Conservation (phyloP, 2,113 vertebrate genomes). For the Fulmarus glacialis region DNA sequence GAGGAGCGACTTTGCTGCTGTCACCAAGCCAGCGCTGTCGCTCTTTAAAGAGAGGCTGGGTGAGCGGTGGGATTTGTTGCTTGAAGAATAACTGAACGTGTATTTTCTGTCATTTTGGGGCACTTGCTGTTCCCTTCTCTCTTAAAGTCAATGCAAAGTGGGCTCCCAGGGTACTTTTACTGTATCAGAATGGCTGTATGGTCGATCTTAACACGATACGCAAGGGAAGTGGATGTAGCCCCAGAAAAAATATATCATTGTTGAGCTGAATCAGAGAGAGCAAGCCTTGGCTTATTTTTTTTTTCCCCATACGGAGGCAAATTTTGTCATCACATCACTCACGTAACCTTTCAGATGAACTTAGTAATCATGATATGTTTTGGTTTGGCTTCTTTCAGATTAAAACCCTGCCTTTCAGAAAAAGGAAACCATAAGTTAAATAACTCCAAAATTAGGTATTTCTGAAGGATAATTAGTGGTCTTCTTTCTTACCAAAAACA, state of each 20-base stretch:
- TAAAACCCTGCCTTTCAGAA: conserved; percentile 47
- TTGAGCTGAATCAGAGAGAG: not conserved
- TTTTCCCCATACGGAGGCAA: not conserved
- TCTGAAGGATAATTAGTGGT: conserved; percentile 58
- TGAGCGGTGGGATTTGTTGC: not conserved
- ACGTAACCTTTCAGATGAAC: conserved; percentile 52
- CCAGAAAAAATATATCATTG: not conserved
- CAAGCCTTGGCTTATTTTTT: not conserved
- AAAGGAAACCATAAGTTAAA: conserved; percentile 58
- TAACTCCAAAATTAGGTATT: conserved; percentile 59
- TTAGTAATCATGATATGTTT: conserved; percentile 51
- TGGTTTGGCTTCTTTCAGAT: conserved; percentile 53
- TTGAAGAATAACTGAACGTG: not conserved
- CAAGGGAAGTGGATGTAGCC: not conserved
- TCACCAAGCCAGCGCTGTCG: not conserved
- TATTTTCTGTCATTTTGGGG: not conserved
- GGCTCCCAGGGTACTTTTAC: not conserved
- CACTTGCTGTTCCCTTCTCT: not conserved
- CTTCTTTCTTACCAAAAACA: conserved; percentile 30
- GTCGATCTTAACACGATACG: not conserved
- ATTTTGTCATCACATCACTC: conserved; percentile 30
- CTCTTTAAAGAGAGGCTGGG: not conserved
- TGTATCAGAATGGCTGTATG: not conserved
- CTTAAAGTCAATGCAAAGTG: not conserved
- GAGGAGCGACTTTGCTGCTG: not conserved